Conservation (phyloP, 2,113 vertebrate genomes). For the Equus quagga region DNA sequence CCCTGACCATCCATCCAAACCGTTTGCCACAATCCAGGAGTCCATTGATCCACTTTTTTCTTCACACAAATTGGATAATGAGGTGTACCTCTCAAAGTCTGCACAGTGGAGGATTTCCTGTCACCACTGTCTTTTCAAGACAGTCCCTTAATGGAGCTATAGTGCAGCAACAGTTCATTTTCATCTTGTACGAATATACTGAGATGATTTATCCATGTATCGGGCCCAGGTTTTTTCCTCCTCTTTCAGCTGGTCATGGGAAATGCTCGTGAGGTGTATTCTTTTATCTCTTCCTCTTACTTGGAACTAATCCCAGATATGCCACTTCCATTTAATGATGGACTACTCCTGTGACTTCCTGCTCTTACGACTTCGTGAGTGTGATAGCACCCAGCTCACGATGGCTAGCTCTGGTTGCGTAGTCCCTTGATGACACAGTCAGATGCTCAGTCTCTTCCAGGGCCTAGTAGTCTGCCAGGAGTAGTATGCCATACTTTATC, state of each 20-base stretch:
- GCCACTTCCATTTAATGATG: not conserved
- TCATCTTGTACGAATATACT: not conserved
- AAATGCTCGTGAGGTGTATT: not conserved
- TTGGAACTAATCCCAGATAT: not conserved
- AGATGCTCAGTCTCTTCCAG: not conserved
- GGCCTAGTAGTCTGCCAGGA: not conserved
- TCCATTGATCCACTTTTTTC: not conserved
- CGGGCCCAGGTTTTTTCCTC: not conserved
- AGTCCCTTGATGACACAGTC: not conserved
- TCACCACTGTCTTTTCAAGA: not conserved
- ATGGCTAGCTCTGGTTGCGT: not conserved
- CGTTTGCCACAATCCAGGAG: not conserved
- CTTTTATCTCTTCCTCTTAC: not conserved
- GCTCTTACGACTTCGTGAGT: not conserved
- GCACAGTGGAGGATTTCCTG: not conserved
- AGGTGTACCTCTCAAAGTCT: not conserved
- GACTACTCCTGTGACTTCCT: not conserved
- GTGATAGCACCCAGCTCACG: not conserved
- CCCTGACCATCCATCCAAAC: not conserved
- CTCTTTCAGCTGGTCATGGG: not conserved
- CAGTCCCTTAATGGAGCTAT: not conserved
- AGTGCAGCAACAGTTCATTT: not conserved
- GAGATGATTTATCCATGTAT: not conserved
- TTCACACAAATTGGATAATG: not conserved
- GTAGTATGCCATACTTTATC: not conserved